Base-by-base conservation (phyloP, 2,888 invertebrate species). In the Eulithis testata region DNA sequence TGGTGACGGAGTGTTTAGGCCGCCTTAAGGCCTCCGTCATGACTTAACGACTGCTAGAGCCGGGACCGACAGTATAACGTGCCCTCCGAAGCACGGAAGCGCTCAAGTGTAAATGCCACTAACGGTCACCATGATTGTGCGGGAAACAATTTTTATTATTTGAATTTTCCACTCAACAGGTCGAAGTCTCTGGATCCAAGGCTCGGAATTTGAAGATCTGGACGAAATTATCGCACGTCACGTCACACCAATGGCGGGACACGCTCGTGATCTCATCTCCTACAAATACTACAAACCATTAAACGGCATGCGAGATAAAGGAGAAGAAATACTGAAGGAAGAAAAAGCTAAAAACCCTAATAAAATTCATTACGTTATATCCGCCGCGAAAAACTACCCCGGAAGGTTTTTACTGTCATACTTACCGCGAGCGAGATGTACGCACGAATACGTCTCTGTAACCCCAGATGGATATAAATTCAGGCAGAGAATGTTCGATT, bases 161-260 rank as follows among this genome's bases (percentile, higher is more conserved):
- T n/a, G 9, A 37, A 52, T 40, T 52, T 57, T 27, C 21, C 21
- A 21, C 21, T 21, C 59, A 49, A 4, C 76, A 93, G 93, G 93
- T 78, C 91, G 93, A 74, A 94, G 94, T 82, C 93, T 99, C 11
- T 96, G 96, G 95, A 99, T 99, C 76, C 96, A 96, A 44, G 96
- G 95, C 68, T 97, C 99, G 79, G 98, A 99, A 82, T 99, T 98
- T 87, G 99, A 99, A 91, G 99, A 99, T 90, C 93, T 99, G 43
- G 99, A 99, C 88, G 99, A 99, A 95, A 99, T 99, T 67, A 97
- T 99, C 62, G 99, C 99, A 0, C 95, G 99, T 11, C 95, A 98
- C 89, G 96, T 99, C 5, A 98, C 97, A 67, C 99, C 99, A 0
- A 99, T 99, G 99, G 99, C 99, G 0, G 95, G 97, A 0, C 96